These are phyloP conservation scores for Charina bottae DNA, from an alignment of 2,113 vertebrate genomes.

Conservation along the genomic window DNA sequence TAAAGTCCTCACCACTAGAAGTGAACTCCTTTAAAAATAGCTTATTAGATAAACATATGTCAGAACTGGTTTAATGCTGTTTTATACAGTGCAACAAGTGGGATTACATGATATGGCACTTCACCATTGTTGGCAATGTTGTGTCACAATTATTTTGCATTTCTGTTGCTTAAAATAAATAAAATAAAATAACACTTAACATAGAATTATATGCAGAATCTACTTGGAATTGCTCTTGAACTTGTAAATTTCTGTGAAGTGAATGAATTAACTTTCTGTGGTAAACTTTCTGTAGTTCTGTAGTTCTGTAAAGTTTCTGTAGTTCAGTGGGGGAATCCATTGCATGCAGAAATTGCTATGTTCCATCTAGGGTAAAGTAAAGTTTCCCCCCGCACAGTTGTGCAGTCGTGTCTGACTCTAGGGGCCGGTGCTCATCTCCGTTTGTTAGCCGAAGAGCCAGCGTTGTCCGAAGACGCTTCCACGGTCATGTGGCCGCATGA, in stretches of 20 bases:
- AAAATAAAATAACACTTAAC: not conserved
- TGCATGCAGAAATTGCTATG: not conserved
- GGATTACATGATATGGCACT: not conserved
- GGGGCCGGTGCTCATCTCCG: too few relatives aligned
- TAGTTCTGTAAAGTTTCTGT: not conserved
- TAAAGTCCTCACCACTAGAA: conserved; percentile 19
- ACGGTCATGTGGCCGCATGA: too few relatives aligned
- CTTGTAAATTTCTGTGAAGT: not conserved
- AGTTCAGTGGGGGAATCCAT: not conserved
- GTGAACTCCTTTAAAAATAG: conserved; percentile 28
- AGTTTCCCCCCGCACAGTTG: too few relatives aligned
- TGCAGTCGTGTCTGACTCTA: too few relatives aligned
- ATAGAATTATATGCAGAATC: not conserved
- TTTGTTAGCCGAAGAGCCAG: too few relatives aligned
- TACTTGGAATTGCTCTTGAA: not conserved
- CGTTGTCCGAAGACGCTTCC: too few relatives aligned
- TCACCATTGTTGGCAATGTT: not conserved
- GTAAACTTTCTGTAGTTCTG: not conserved
- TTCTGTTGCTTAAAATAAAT: not conserved
- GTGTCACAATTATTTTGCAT: not conserved
- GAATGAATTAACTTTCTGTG: not conserved
- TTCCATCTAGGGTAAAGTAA: too few relatives aligned
- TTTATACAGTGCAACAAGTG: not conserved
- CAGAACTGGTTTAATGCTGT: not conserved
- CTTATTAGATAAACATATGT: conserved; percentile 30